Conservation (phyloP, 2,113 vertebrate genomes). For the Lasiurus borealis region DNA sequence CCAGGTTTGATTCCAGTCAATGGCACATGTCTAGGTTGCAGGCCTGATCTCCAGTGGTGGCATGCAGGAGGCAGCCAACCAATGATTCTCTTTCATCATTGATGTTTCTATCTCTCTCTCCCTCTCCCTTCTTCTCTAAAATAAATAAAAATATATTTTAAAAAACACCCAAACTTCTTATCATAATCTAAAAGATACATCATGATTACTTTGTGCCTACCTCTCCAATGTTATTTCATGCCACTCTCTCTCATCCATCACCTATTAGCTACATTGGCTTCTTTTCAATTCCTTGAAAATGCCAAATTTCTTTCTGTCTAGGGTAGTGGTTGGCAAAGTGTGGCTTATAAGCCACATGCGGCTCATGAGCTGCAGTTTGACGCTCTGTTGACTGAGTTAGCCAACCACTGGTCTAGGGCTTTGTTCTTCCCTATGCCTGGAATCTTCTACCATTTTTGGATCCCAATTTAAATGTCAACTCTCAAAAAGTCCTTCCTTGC, state of each 20-base stretch:
- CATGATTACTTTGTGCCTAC: background rate
- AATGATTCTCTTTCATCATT: no score
- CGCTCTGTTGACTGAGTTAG: no score
- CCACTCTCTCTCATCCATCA: background rate
- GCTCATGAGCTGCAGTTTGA: no score
- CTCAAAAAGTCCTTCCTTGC: constrained; percentile 4
- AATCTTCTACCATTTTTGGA: background rate
- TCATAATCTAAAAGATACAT: background rate
- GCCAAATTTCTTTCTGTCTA: background rate
- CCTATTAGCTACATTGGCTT: background rate
- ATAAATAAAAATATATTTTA: no score
- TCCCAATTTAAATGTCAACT: background rate
- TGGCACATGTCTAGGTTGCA: no score
- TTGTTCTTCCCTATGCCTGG: background rate
- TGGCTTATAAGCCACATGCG: no score
- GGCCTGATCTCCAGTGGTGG: no score
- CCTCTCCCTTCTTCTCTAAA: no score
- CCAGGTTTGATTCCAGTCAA: no score
- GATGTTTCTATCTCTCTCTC: no score
- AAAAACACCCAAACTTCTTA: background rate
- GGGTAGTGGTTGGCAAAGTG: no score
- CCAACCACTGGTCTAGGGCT: background rate
- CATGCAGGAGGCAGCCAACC: no score
- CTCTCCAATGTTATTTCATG: background rate
- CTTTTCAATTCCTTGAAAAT: constrained; percentile 53